phyloP scores from a whole-genome alignment of 2,888 invertebrate genomes.

The Suillia variegata region DNA sequence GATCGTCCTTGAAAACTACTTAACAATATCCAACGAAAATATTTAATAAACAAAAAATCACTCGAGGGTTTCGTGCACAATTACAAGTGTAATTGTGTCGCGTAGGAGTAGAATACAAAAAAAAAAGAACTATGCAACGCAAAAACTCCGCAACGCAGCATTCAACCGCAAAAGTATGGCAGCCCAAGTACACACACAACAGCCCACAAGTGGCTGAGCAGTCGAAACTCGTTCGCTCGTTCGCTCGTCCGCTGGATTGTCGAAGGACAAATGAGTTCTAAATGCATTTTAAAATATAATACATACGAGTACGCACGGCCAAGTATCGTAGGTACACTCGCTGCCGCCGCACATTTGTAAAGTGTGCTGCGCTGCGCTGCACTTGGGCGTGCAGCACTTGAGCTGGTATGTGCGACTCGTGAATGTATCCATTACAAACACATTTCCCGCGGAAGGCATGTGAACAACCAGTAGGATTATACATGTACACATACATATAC shows the following conservation, averaged over 20 bases:
- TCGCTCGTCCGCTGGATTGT: too few relatives aligned
- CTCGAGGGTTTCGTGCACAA: constrained; percentile 1
- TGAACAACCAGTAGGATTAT: not conserved
- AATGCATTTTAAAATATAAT: constrained; percentile 24
- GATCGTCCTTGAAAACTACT: too few relatives aligned
- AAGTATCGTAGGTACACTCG: too few relatives aligned
- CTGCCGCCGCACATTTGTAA: not conserved
- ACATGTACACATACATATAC: not conserved
- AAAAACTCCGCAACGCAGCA: not conserved
- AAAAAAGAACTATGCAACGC: not conserved
- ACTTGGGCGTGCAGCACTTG: not conserved
- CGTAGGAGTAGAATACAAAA: constrained; percentile 5
- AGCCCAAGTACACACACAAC: not conserved
- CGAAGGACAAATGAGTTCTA: constrained; percentile 21
- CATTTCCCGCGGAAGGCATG: too few relatives aligned
- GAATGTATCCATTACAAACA: constrained; percentile 12
- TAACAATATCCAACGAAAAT: too few relatives aligned
- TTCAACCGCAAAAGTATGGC: constrained; percentile 5
- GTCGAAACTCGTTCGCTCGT: too few relatives aligned
- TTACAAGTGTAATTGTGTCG: not conserved
- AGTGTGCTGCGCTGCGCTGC: not conserved
- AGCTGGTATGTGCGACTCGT: not conserved
- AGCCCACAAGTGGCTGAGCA: not conserved
- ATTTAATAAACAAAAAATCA: too few relatives aligned
- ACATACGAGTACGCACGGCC: not conserved